Conservation (phyloP, 2,113 vertebrate species). For the Pelecanoides urinatrix region DNA sequence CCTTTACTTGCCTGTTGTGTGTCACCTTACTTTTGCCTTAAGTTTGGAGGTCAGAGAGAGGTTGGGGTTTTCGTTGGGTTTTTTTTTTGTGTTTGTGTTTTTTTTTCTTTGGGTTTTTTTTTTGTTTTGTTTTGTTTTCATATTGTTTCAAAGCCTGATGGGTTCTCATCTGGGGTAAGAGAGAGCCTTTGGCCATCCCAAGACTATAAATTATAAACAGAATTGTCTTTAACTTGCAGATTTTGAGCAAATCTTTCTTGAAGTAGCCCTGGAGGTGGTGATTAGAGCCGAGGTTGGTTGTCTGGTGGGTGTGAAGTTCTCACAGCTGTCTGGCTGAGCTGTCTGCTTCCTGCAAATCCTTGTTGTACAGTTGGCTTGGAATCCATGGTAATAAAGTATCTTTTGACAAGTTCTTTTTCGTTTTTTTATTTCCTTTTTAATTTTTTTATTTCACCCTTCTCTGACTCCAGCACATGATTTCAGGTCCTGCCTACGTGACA, state of each 20-base stretch:
- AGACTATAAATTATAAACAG: background rate
- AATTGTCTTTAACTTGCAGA: background rate
- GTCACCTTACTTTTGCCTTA: background rate
- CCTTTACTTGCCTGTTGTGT: background rate
- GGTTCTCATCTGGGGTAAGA: background rate
- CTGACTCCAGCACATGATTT: background rate
- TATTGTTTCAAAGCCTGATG: background rate
- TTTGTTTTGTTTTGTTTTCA: background rate
- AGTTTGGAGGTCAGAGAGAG: background rate
- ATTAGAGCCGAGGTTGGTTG: background rate
- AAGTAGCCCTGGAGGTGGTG: background rate
- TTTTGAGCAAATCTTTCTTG: constrained; percentile 17
- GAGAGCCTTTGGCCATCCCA: background rate
- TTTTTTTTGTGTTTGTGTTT: background rate
- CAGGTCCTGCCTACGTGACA: background rate
- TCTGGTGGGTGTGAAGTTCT: constrained; percentile 42
- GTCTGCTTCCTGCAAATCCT: background rate
- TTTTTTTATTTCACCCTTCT: background rate
- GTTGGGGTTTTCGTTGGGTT: background rate
- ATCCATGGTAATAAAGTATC: background rate
- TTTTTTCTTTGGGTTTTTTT: background rate
- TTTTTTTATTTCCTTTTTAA: background rate
- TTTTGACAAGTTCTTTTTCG: background rate
- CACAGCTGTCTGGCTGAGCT: constrained; percentile 52
- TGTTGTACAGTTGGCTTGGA: constrained; percentile 13